These are phyloP conservation scores for Pocillopora verrucosa DNA, from an alignment of 64 coral and sea anemone genomes.

Conservation along the genomic window DNA sequence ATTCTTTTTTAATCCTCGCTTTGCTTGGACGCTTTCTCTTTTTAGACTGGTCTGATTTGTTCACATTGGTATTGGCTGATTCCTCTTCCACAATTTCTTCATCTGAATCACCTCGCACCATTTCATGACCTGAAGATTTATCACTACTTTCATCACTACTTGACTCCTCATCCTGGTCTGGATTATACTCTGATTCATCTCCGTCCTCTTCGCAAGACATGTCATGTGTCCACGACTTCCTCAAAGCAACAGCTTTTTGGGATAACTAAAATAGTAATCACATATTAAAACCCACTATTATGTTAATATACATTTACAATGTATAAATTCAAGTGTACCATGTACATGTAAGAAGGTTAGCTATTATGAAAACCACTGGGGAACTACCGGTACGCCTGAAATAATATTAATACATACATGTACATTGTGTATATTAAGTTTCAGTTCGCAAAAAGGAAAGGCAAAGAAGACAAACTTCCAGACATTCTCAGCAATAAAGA, in stretches of 20 bases:
- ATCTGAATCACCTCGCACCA: slow-evolving; percentile 25
- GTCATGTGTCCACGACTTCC: slow-evolving; percentile 30
- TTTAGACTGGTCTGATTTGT: slow-evolving; percentile 39
- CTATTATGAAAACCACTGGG: slow-evolving; percentile 24
- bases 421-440: no score
- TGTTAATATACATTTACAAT: slow-evolving; percentile 18
- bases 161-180: slow-evolving; percentile 32
- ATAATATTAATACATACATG: no score
- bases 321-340: slow-evolving; percentile 27
- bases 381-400: slow-evolving; percentile 19
- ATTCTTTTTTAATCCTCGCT: slow-evolving; percentile 30
- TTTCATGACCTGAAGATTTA: slow-evolving; percentile 17
- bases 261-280: slow-evolving; percentile 36
- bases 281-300: slow-evolving; percentile 30
- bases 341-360: slow-evolving; percentile 18
- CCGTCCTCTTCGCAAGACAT: slow-evolving; percentile 34
- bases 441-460: no score
- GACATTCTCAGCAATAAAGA: no score
- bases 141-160: slow-evolving; percentile 38
- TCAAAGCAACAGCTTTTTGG: slow-evolving; percentile 38
- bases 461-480: no score
- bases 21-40: slow-evolving; percentile 32
- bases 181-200: slow-evolving; percentile 37
- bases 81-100: slow-evolving; percentile 27
- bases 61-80: slow-evolving; percentile 3